Conservation (phyloP, 2,113 vertebrate species). For the Anolis carolinensis region DNA sequence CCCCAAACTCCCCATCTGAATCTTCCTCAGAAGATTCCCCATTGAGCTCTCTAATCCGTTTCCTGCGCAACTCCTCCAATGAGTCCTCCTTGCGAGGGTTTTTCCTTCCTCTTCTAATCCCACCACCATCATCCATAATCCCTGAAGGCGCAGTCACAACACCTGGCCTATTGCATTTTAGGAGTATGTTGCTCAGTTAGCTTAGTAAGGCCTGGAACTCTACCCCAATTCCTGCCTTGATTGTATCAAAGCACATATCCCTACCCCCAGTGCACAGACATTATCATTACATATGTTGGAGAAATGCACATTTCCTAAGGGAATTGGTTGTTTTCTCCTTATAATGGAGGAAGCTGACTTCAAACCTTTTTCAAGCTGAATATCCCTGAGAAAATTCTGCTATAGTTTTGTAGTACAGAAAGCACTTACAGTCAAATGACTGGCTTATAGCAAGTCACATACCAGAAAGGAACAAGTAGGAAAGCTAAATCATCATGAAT, state of each 20-base stretch:
- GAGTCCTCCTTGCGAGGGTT: no score
- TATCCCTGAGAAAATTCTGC: background rate
- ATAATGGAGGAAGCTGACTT: background rate
- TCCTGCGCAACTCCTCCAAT: no score
- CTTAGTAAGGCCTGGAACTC: background rate
- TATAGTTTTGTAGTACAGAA: background rate
- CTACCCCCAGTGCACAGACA: no score
- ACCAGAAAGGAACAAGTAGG: constrained; percentile 3
- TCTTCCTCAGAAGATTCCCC: no score
- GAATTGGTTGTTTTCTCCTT: background rate
- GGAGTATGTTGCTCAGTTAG: background rate
- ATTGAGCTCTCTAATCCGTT: no score
- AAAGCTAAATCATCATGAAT: constrained; percentile 24
- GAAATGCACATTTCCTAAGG: constrained; percentile 10
- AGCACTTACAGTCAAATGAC: background rate
- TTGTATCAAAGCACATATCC: background rate
- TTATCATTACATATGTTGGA: background rate
- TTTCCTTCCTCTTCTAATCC: no score
- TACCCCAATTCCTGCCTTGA: background rate
- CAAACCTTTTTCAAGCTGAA: background rate
- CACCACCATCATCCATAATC: no score
- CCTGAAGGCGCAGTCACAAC: no score
- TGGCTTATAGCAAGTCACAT: constrained; percentile 10
- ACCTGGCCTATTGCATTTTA: no score
- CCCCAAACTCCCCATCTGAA: no score